phyloP scores from a whole-genome alignment of 2,113 vertebrate species.

The Carettochelys insculpta region DNA sequence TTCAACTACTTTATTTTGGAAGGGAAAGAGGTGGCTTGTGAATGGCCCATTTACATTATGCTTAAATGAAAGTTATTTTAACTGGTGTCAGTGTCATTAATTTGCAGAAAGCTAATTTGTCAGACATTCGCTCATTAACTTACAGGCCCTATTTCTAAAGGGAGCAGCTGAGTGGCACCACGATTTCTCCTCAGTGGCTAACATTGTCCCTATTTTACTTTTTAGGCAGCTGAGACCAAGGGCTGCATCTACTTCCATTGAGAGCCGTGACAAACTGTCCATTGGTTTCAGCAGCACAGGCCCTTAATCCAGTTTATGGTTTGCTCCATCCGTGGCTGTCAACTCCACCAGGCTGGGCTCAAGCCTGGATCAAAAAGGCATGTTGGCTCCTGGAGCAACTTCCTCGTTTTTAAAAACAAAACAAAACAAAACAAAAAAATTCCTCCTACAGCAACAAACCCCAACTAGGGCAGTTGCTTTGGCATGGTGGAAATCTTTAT shows the following conservation, averaged over 20 bases:
- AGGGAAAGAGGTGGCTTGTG: too few relatives aligned
- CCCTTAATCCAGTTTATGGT: too few relatives aligned
- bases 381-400: too few relatives aligned
- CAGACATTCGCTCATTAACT: too few relatives aligned
- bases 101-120: background rate
- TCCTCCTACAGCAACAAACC: background rate
- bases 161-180: background rate
- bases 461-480: background rate
- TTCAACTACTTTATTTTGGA: background rate
- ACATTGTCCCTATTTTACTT: background rate
- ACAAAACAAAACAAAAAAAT: too few relatives aligned
- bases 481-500: background rate
- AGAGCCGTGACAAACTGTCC: background rate
- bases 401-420: too few relatives aligned
- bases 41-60: background rate
- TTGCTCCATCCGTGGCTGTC: too few relatives aligned
- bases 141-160: background rate
- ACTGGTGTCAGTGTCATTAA: background rate
- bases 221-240: background rate
- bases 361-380: too few relatives aligned
- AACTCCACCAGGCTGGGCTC: too few relatives aligned
- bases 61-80: background rate
- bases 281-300: background rate
- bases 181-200: background rate
- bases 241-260: background rate